These are phyloP conservation scores for Zelostemma sp. DNA, from an alignment of 1,140 invertebrate species.

Conservation along the genomic window DNA sequence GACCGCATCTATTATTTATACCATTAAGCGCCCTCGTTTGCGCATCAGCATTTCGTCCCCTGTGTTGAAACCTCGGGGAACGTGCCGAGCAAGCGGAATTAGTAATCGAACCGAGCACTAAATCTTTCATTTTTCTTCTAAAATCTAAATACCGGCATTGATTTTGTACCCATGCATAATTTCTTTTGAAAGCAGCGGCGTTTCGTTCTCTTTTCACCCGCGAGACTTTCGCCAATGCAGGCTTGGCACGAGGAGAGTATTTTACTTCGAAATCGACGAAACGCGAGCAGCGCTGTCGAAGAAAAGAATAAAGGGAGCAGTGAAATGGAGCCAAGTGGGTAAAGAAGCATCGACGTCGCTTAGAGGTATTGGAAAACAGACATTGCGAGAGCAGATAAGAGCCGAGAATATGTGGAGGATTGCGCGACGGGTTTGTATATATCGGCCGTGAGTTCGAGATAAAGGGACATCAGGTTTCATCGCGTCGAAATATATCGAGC, in stretches of 20 bases:
- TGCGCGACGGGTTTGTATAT: not conserved
- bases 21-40: conserved; percentile 2
- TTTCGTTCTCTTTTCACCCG: not conserved
- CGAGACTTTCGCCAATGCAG: conserved; percentile 1
- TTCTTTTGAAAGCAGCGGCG: not conserved
- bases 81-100: not conserved
- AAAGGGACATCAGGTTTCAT: conserved; percentile 16
- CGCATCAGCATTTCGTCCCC: conserved; percentile 8
- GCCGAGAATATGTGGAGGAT: conserved; percentile 3
- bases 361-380: conserved; percentile 21
- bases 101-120: not conserved
- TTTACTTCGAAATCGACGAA: conserved; percentile 28
- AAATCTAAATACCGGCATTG: too few species aligned
- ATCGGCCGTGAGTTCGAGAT: conserved; percentile 13
- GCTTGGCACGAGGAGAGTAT: not conserved
- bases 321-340: conserved; percentile 10
- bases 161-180: too few species aligned
- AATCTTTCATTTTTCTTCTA: too few species aligned
- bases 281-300: conserved; percentile 4
- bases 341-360: conserved; percentile 20
- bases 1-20: conserved; percentile 13
- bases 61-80: conserved; percentile 1
- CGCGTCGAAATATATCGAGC: conserved; percentile 24
- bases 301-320: conserved; percentile 17
- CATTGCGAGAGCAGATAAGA: conserved; percentile 16